phyloP scores from a whole-genome alignment of 1,140 invertebrate species.

The Caenorhabditis elegans region WBcel235 BX284605.5:5558501-5559000 shows the following conservation, averaged over 20 bases:
- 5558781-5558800: too few relatives aligned
- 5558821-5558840: slow-evolving; percentile 34
- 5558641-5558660: not conserved
- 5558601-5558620: slow-evolving; percentile 22
- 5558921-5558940: slow-evolving; percentile 11
- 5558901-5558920: not conserved
- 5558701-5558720: not conserved
- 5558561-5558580: not conserved
- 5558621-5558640: too few relatives aligned
- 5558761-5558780: slow-evolving; percentile 27
- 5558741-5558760: slow-evolving; percentile 33
- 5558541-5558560: slow-evolving; percentile 12
- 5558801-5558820: slow-evolving; percentile 32
- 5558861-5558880: not conserved
- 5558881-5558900: not conserved
- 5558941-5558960: not conserved
- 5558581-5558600: not conserved
- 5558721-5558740: not conserved
- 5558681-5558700: slow-evolving; percentile 24
- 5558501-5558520: slow-evolving; percentile 2
- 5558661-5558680: not conserved
- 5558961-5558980: too few relatives aligned
- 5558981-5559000: too few relatives aligned
- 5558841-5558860: not conserved
- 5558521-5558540: slow-evolving; percentile 27